Percentiles rank a stretch among this genome's conserved stretches.
Evolutionary conservation across 35 echinoderm and acorn worm species (phyloP).

Genomic region (Antedon bifida): DNA sequence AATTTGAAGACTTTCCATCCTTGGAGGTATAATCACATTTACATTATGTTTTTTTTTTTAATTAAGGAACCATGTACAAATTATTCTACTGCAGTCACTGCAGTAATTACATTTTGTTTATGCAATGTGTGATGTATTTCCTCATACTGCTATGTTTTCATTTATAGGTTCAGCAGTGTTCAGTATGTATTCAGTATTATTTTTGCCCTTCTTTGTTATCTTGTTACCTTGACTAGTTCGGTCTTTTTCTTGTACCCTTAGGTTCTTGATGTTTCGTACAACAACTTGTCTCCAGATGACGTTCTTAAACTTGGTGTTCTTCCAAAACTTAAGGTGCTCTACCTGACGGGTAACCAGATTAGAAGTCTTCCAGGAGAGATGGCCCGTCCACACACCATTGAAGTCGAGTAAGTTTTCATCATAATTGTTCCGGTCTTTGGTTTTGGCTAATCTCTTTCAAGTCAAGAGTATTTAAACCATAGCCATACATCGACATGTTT

Average conservation of each 20-base stretch:
- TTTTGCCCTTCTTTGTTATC: too few relatives aligned
- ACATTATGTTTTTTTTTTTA: background rate
- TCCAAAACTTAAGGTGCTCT: constrained; percentile 54
- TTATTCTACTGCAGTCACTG: too few relatives aligned
- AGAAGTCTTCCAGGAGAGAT: constrained; percentile 56
- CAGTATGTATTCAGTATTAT: too few relatives aligned
- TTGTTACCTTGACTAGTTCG: too few relatives aligned
- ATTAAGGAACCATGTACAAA: background rate
- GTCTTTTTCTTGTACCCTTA: too few relatives aligned
- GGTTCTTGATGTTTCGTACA: constrained; percentile 91
- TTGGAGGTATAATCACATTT: constrained; percentile 66
- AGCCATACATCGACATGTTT: too few relatives aligned
- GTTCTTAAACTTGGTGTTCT: constrained; percentile 51
- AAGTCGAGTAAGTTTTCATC: constrained; percentile 32
- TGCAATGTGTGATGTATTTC: too few relatives aligned
- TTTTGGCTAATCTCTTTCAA: background rate
- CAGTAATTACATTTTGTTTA: too few relatives aligned
- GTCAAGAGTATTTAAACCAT: too few relatives aligned
- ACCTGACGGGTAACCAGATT: constrained; percentile 77
- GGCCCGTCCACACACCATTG: constrained; percentile 29
- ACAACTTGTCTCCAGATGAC: constrained; percentile 89
- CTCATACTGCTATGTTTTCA: too few relatives aligned
- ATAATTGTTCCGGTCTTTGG: background rate
- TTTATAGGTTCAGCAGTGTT: too few relatives aligned
- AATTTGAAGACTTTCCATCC: constrained; percentile 66